Percentiles rank a stretch among this genome's conserved stretches.
phyloP scores from a whole-genome alignment of 92 coral and sea anemone genomes.

The Epizoanthus fatuus region DNA sequence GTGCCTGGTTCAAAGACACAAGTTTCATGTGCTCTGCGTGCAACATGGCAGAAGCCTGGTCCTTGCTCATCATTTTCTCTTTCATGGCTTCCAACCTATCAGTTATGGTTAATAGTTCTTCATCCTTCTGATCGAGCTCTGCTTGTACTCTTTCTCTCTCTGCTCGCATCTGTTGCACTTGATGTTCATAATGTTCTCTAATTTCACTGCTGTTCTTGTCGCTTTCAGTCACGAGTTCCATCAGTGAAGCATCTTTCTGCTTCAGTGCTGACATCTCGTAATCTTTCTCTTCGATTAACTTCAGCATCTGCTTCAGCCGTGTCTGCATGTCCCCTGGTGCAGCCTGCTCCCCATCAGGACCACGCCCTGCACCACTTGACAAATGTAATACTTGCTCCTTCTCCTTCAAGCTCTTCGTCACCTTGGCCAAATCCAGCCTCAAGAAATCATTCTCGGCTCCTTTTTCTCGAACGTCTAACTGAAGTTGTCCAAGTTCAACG shows the following conservation, averaged over 20 bases:
- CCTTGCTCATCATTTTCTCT: constrained; percentile 89
- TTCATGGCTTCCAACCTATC: constrained; percentile 93
- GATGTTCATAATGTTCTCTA: constrained; percentile 80
- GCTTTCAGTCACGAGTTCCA: constrained; percentile 86
- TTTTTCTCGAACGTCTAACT: constrained; percentile 89
- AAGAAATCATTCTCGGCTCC: constrained; percentile 90
- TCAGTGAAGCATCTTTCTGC: constrained; percentile 91
- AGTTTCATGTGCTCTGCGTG: constrained; percentile 90
- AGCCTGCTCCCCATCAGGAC: constrained; percentile 46
- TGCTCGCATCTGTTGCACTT: constrained; percentile 74
- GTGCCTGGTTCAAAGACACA: constrained; percentile 93
- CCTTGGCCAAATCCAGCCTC: constrained; percentile 82
- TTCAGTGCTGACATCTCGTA: constrained; percentile 93
- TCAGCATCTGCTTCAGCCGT: constrained; percentile 74
- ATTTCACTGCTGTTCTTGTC: constrained; percentile 70
- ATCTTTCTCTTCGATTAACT: constrained; percentile 89
- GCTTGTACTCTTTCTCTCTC: constrained; percentile 81
- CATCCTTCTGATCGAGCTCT: constrained; percentile 87
- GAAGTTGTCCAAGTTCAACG: constrained; percentile 71
- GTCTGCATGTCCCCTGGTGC: constrained; percentile 62
- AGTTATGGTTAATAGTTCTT: constrained; percentile 76
- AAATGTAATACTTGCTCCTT: constrained; percentile 82
- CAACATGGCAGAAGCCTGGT: constrained; percentile 90
- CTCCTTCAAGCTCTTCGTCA: constrained; percentile 80
- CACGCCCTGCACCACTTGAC: constrained; percentile 43